Conservation (phyloP, 2,113 vertebrate species). For the Drymodes brunneopygia region DNA sequence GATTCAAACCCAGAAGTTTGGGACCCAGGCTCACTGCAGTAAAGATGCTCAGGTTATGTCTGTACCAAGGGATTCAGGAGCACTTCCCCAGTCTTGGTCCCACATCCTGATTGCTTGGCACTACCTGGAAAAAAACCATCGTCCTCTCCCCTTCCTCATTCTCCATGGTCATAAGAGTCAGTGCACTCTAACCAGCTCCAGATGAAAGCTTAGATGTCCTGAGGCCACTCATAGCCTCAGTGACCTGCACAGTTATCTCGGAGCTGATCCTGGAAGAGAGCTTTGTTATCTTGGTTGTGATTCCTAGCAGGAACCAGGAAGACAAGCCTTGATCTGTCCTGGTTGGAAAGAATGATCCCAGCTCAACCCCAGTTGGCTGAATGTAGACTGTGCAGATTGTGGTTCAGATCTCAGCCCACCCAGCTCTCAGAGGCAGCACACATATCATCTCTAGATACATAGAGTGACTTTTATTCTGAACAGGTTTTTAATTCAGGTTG, state of each 20-base stretch:
- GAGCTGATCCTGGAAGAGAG: neutral
- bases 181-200: neutral
- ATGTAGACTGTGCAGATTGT: neutral
- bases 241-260: neutral
- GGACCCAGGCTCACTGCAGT: neutral
- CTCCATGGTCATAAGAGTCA: neutral
- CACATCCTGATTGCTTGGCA: neutral
- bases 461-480: neutral
- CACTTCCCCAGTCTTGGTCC: neutral
- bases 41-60: neutral
- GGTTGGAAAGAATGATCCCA: neutral
- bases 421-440: neutral
- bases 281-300: neutral
- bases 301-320: neutral
- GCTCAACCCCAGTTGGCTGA: neutral
- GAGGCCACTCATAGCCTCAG: neutral
- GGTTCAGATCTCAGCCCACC: neutral
- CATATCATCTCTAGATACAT: neutral
- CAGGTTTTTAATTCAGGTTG: neutral
- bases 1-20: neutral
- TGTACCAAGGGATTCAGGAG: neutral
- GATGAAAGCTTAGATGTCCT: neutral
- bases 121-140: neutral
- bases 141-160: neutral
- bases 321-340: neutral